Evolutionary conservation across 1,140 invertebrate species (phyloP).

Genomic region (Palaemon carinicauda): DNA sequence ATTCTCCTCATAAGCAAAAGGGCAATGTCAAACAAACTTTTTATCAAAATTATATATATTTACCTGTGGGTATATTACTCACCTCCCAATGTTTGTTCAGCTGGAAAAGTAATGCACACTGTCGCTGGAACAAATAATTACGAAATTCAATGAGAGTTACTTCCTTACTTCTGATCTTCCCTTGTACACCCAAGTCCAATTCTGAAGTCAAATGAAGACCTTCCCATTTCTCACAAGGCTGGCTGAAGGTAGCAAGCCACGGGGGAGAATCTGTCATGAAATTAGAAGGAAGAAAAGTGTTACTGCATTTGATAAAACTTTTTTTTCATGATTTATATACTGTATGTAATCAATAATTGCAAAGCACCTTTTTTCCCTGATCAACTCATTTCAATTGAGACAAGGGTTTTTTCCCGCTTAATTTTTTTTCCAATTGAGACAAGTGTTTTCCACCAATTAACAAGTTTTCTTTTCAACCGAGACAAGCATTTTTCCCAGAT

Average conservation of each 20-base stretch:
- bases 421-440: neutral
- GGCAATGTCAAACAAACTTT: too few relatives aligned
- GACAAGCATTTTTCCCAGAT: too few relatives aligned
- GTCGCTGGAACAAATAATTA: slow-evolving; percentile 93
- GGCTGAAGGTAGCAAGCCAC: slow-evolving; percentile 82
- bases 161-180: slow-evolving; percentile 75
- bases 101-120: slow-evolving; percentile 85
- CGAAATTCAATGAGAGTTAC: slow-evolving; percentile 87
- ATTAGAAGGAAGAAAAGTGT: neutral
- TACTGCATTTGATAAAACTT: neutral
- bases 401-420: too few relatives aligned
- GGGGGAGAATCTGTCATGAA: slow-evolving; percentile 74
- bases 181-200: slow-evolving; percentile 75
- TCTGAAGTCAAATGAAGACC: slow-evolving; percentile 78
- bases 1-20: too few relatives aligned
- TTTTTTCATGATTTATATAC: neutral
- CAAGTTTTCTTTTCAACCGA: neutral
- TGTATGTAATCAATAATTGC: neutral
- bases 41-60: neutral
- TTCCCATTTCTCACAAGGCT: slow-evolving; percentile 80
- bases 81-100: slow-evolving; percentile 83
- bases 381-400: neutral
- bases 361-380: too few relatives aligned
- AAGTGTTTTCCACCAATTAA: too few relatives aligned
- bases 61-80: too few relatives aligned